Percentiles rank a stretch among this genome's conserved stretches.
phyloP scores from a whole-genome alignment of 2,797 vertebrate species.

The Coendou prehensilis region DNA sequence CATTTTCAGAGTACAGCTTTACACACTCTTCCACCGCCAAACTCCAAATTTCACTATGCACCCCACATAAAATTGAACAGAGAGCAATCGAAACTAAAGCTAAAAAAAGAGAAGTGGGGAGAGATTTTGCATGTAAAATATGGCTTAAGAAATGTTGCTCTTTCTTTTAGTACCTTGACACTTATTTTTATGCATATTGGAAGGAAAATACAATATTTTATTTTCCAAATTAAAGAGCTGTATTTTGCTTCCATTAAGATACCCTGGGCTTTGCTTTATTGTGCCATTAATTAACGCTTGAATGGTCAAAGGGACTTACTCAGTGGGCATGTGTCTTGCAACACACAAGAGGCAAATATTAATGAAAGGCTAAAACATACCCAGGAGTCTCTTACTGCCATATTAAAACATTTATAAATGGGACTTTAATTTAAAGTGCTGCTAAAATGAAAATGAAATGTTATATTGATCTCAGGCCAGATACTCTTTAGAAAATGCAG shows the following conservation, averaged over 20 bases:
- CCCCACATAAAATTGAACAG: not conserved
- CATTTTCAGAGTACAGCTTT: slow-evolving; percentile 1
- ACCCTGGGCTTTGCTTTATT: slow-evolving; percentile 76
- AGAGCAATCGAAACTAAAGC: slow-evolving; percentile 1
- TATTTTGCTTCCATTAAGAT: slow-evolving; percentile 71
- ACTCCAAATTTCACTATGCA: not conserved
- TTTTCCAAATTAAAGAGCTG: slow-evolving; percentile 78
- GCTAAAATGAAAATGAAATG: slow-evolving; percentile 76
- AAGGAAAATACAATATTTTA: slow-evolving; percentile 66
- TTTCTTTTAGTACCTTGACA: slow-evolving; percentile 38
- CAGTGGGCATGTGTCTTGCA: slow-evolving; percentile 69
- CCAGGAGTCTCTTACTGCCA: slow-evolving; percentile 66
- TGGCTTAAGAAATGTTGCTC: not conserved
- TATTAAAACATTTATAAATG: slow-evolving; percentile 80
- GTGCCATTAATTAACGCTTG: slow-evolving; percentile 73
- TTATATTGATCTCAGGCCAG: slow-evolving; percentile 72
- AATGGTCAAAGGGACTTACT: slow-evolving; percentile 72
- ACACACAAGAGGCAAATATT: slow-evolving; percentile 63
- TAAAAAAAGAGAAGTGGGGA: not conserved
- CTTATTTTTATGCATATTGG: slow-evolving; percentile 35
- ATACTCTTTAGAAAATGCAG: slow-evolving; percentile 68
- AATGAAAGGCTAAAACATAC: slow-evolving; percentile 76
- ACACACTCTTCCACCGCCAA: not conserved
- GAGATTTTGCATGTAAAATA: not conserved
- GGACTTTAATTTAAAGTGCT: slow-evolving; percentile 81